phyloP scores from a whole-genome alignment of 2,888 invertebrate genomes.

The Ariolimax columbianus region DNA sequence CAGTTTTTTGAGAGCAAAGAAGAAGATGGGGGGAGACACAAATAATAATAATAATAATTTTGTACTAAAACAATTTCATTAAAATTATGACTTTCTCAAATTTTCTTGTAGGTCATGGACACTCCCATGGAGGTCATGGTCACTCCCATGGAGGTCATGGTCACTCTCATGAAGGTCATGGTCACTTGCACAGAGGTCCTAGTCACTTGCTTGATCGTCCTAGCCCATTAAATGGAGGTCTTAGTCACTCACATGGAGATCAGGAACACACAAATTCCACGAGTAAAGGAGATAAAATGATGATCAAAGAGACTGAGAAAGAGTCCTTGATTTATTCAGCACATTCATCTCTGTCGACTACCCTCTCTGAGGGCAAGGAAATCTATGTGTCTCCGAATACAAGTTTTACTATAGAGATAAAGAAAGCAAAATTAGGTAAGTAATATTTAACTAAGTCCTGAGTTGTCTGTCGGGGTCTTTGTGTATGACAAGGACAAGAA shows the following conservation, averaged over 20 bases:
- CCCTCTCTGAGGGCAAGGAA: neutral
- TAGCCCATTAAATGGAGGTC: no score
- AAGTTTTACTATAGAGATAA: conserved; percentile 31
- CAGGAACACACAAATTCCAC: neutral
- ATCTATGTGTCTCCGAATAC: neutral
- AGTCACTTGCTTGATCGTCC: no score
- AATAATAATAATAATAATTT: no score
- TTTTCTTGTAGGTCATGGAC: conserved; percentile 64
- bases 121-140: conserved; percentile 60
- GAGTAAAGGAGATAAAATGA: neutral
- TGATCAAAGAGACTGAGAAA: conserved; percentile 14
- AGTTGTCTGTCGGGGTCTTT: no score
- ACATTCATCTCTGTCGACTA: neutral
- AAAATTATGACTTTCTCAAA: no score
- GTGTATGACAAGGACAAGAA: no score
- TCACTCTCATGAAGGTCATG: conserved; percentile 47
- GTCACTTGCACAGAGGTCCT: no score
- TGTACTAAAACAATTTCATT: no score
- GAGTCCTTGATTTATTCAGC: conserved; percentile 25
- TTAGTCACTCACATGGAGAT: no score
- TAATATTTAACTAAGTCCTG: no score
- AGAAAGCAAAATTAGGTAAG: conserved; percentile 52
- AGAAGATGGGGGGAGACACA: no score
- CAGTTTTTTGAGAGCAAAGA: no score
- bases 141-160: conserved; percentile 61